A percentile compares a stretch with the other conserved stretches of the same genome.
Conservation (phyloP, 2,888 invertebrate genomes). For the Meliscaeva auricollis region DNA sequence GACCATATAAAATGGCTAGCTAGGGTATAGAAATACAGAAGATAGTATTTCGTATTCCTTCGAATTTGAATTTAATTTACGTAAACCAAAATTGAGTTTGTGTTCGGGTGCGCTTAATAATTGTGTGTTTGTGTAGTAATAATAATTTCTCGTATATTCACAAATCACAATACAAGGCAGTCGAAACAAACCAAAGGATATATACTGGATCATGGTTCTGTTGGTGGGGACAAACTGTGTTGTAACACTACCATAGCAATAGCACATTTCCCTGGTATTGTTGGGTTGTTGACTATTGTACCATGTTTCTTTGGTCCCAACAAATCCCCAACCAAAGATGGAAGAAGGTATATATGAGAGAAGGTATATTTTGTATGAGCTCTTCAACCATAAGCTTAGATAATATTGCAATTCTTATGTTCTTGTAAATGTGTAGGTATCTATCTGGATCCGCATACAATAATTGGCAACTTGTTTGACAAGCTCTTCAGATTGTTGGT, state of each 20-base stretch:
- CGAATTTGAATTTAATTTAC: slow-evolving; percentile 23
- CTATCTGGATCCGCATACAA: background rate
- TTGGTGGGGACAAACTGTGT: background rate
- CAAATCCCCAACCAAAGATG: too few relatives aligned
- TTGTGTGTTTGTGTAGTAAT: background rate
- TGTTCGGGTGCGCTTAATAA: background rate
- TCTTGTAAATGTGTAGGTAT: background rate
- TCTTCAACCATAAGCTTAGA: background rate
- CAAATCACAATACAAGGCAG: slow-evolving; percentile 28
- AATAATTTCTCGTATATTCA: slow-evolving; percentile 12
- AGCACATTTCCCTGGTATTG: background rate
- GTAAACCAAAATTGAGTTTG: background rate
- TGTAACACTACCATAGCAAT: background rate
- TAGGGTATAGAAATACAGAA: too few relatives aligned
- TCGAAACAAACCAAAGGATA: background rate
- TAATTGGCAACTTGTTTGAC: slow-evolving; percentile 10
- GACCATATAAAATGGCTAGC: background rate
- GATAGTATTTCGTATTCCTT: background rate
- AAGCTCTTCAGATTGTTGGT: background rate
- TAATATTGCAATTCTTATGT: background rate
- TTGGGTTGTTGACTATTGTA: too few relatives aligned
- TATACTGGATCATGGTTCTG: background rate
- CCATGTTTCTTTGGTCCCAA: too few relatives aligned
- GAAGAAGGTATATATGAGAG: too few relatives aligned
- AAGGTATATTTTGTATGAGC: background rate